These are phyloP conservation scores for Cebidichthys violaceus DNA, from an alignment of 2,113 vertebrate species.

Conservation along the genomic window DNA sequence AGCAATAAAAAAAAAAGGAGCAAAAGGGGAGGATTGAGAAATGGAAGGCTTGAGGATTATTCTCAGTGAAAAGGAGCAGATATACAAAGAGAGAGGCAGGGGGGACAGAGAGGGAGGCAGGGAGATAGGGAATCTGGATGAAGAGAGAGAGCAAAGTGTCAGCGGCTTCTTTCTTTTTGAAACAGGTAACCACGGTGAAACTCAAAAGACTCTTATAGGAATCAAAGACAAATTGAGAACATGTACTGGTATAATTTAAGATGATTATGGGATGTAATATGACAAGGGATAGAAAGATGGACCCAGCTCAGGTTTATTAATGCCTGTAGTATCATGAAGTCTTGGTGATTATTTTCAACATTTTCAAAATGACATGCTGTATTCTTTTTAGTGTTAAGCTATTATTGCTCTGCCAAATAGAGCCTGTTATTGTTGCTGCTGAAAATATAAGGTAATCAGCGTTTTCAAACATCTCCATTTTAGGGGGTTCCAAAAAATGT, in stretches of 20 bases:
- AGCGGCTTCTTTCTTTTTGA: background rate
- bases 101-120: background rate
- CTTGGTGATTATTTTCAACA: too few species aligned
- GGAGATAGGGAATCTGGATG: slow-evolving; percentile 8
- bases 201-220: background rate
- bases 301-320: too few species aligned
- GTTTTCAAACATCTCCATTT: background rate
- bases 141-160: slow-evolving; percentile 2
- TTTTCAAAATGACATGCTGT: too few species aligned
- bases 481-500: too few species aligned
- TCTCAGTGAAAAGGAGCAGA: slow-evolving; percentile 53
- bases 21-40: slow-evolving; percentile 49
- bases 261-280: background rate
- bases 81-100: slow-evolving; percentile 14
- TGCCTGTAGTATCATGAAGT: too few species aligned
- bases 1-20: slow-evolving; percentile 52
- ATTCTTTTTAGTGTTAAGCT: too few species aligned
- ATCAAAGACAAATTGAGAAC: background rate
- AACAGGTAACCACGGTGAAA: background rate
- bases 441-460: too few species aligned
- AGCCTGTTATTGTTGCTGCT: too few species aligned
- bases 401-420: too few species aligned
- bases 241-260: background rate
- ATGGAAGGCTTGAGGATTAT: slow-evolving; percentile 56
- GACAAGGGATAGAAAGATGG: background rate